These are phyloP conservation scores for Sarcophaga rosellei DNA, from an alignment of 2,888 invertebrate genomes.

Conservation along the genomic window DNA sequence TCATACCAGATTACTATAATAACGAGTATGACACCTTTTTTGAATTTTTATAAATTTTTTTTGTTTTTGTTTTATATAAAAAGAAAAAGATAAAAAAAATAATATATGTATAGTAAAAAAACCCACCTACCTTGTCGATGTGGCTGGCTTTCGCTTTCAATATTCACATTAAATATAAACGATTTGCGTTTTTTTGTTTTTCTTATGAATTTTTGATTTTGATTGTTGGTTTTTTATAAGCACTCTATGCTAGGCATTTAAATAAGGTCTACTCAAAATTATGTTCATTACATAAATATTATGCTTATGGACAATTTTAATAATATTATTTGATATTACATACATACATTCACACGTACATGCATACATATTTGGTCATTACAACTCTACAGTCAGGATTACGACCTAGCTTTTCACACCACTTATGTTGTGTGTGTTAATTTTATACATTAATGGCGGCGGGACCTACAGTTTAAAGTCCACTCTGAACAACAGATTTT, in stretches of 20 bases:
- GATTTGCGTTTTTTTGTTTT: slow-evolving; percentile 19
- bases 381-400: no score
- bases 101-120: slow-evolving; percentile 68
- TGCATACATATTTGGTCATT: no score
- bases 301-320: no score
- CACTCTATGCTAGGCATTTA: slow-evolving; percentile 18
- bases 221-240: slow-evolving; percentile 1
- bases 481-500: no score
- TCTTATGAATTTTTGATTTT: slow-evolving; percentile 32
- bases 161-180: slow-evolving; percentile 70
- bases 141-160: slow-evolving; percentile 79
- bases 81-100: slow-evolving; percentile 40
- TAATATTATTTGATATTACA: no score
- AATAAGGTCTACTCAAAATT: no score
- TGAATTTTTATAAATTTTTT: slow-evolving; percentile 38
- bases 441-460: no score
- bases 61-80: slow-evolving; percentile 31
- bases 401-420: no score
- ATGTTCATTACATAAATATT: no score
- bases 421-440: no score
- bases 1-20: slow-evolving; percentile 57
- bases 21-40: slow-evolving; percentile 63
- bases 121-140: slow-evolving; percentile 79
- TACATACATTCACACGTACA: no score
- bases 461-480: no score